phyloP scores from a whole-genome alignment of 2,797 vertebrate species.

The Darevskia mixta region DNA sequence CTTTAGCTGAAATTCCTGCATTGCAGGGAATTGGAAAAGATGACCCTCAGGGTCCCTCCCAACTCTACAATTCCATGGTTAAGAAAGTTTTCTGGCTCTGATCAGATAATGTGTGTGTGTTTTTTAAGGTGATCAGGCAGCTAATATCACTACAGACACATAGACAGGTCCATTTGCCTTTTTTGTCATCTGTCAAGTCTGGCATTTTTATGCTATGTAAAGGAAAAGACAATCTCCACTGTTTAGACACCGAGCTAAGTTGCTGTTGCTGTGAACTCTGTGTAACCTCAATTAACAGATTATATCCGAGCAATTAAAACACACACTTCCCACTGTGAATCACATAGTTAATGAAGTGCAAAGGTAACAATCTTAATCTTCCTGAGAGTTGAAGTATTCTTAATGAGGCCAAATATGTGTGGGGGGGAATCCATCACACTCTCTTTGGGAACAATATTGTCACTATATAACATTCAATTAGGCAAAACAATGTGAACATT shows the following conservation, averaged over 20 bases:
- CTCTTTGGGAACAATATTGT: slow-evolving; percentile 32
- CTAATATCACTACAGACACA: background rate
- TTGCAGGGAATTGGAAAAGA: no score
- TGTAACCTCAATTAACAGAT: slow-evolving; percentile 57
- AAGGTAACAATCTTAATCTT: slow-evolving; percentile 65
- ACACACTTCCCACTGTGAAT: slow-evolving; percentile 45
- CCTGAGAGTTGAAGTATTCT: slow-evolving; percentile 26
- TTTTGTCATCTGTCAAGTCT: background rate
- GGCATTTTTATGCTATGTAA: slow-evolving; percentile 15
- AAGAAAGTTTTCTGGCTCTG: background rate
- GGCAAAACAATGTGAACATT: background rate
- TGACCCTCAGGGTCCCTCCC: no score
- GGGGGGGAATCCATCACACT: slow-evolving; percentile 11
- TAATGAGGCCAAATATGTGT: slow-evolving; percentile 42
- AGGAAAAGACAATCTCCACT: background rate
- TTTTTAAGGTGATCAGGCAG: background rate
- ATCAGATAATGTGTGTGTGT: background rate
- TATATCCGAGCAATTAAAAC: slow-evolving; percentile 46
- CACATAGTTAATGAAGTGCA: slow-evolving; percentile 57
- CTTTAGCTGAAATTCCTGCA: no score
- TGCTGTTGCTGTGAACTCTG: slow-evolving; percentile 7
- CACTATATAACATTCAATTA: slow-evolving; percentile 26
- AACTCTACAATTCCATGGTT: background rate
- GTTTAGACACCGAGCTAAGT: slow-evolving; percentile 34
- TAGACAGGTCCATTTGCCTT: slow-evolving; percentile 11